These are phyloP conservation scores for Muscidifurax raptorellus DNA, from an alignment of 1,140 invertebrate species.

Conservation along the genomic window DNA sequence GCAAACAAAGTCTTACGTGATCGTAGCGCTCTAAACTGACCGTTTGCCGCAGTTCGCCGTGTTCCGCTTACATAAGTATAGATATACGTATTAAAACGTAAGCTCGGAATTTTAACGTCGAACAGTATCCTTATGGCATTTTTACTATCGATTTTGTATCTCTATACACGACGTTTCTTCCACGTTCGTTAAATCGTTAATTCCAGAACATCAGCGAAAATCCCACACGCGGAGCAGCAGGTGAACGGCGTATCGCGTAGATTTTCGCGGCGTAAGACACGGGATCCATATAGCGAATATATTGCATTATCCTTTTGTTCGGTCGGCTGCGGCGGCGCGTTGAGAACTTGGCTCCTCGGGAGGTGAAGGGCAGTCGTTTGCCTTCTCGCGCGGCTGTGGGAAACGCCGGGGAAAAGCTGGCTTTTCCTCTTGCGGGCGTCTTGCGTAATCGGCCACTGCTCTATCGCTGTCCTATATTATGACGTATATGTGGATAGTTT, in stretches of 20 bases:
- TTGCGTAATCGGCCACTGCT: neutral
- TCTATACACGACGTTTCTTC: no score
- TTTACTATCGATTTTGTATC: no score
- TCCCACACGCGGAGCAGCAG: neutral
- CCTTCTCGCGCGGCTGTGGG: constrained; percentile 12
- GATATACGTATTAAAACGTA: neutral
- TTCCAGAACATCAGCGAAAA: no score
- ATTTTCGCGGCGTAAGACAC: neutral
- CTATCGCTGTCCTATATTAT: neutral
- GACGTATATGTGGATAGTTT: no score
- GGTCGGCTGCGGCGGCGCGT: constrained; percentile 6
- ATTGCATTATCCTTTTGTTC: constrained; percentile 54
- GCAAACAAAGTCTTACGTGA: constrained; percentile 45
- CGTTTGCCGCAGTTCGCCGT: constrained; percentile 14
- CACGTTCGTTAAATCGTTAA: no score
- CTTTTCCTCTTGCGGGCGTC: neutral
- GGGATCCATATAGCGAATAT: neutral
- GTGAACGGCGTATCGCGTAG: neutral
- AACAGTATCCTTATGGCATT: no score
- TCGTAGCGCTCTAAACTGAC: neutral
- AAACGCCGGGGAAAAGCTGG: neutral
- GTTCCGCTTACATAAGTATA: constrained; percentile 14
- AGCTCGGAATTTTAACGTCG: no score
- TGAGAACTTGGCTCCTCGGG: constrained; percentile 33
- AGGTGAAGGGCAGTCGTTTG: constrained; percentile 54